phyloP scores from a whole-genome alignment of 1,140 invertebrate species.

The Scaptodrosophila lebanonensis region DNA sequence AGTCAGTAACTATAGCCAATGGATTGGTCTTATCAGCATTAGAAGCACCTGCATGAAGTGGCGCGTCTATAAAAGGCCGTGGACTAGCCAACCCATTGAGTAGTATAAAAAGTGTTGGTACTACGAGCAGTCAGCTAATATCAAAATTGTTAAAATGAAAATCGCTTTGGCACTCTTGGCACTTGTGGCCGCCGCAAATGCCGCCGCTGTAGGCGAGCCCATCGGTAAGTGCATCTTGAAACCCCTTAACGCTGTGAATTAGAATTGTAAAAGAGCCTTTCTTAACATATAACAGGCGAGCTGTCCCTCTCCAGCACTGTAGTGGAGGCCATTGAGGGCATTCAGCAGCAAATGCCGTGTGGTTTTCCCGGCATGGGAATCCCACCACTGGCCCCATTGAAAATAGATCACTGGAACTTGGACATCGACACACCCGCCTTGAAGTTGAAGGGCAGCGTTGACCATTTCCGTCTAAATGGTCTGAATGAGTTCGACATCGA shows the following conservation, averaged over 20 bases:
- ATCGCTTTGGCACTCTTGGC: constrained; percentile 54
- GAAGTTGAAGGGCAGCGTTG: constrained; percentile 47
- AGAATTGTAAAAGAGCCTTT: neutral
- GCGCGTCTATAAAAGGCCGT: constrained; percentile 63
- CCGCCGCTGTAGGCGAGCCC: constrained; percentile 41
- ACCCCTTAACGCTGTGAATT: no score
- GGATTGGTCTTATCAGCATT: no score
- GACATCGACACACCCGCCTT: constrained; percentile 50
- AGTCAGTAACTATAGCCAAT: no score
- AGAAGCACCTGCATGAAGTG: no score
- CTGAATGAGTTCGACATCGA: constrained; percentile 67
- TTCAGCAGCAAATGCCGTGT: constrained; percentile 69
- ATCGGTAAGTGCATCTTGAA: constrained; percentile 37
- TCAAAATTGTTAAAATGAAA: constrained; percentile 51
- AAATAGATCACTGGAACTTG: constrained; percentile 49
- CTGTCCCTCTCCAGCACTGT: constrained; percentile 57
- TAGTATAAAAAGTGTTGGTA: constrained; percentile 68
- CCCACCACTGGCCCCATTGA: constrained; percentile 64
- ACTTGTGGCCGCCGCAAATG: constrained; percentile 55
- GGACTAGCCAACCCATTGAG: constrained; percentile 16
- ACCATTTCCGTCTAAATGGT: constrained; percentile 69
- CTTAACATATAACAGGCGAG: constrained; percentile 13
- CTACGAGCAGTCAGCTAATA: constrained; percentile 43
- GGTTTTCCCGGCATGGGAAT: constrained; percentile 61
- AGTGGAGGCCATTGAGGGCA: constrained; percentile 38